These are phyloP conservation scores for Pilophorus perplexus DNA, from an alignment of 2,888 invertebrate genomes.

Conservation along the genomic window DNA sequence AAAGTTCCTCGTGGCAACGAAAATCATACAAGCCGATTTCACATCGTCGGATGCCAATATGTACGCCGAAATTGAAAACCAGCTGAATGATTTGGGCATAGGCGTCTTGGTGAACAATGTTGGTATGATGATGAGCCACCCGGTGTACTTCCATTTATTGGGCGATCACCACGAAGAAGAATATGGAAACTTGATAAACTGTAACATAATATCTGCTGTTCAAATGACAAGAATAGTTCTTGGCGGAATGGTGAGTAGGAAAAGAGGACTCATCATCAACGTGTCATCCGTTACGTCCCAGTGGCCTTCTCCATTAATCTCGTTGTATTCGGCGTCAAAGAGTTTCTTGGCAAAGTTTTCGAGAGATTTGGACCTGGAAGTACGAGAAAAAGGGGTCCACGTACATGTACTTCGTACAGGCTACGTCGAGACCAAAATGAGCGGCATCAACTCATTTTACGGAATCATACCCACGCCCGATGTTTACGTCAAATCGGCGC, in stretches of 20 bases:
- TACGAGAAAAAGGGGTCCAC: neutral
- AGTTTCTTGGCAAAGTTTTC: slow-evolving; percentile 21
- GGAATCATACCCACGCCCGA: neutral
- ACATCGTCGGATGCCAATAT: slow-evolving; percentile 8
- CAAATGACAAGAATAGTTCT: slow-evolving; percentile 3
- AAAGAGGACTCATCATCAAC: slow-evolving; percentile 13
- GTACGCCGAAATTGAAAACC: slow-evolving; percentile 10
- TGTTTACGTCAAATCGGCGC: slow-evolving; percentile 5
- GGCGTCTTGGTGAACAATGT: slow-evolving; percentile 26
- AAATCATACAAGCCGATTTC: slow-evolving; percentile 31
- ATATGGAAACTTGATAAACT: slow-evolving; percentile 6
- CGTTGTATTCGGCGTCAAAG: slow-evolving; percentile 7
- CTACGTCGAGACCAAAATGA: slow-evolving; percentile 7
- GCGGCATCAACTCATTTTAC: neutral
- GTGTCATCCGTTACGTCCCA: neutral
- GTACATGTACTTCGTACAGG: slow-evolving; percentile 3
- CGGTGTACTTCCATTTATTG: slow-evolving; percentile 4
- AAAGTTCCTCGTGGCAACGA: slow-evolving; percentile 7
- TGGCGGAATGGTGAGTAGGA: slow-evolving; percentile 2
- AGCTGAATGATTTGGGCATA: slow-evolving; percentile 2
- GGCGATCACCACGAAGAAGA: neutral
- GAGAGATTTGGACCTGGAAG: slow-evolving; percentile 2
- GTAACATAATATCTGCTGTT: slow-evolving; percentile 16
- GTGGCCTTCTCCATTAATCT: neutral
- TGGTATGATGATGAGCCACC: neutral